A percentile compares a stretch with the other conserved stretches of the same genome.
phyloP scores from a whole-genome alignment of 2,797 vertebrate genomes.

The Poecilia gillii region DNA sequence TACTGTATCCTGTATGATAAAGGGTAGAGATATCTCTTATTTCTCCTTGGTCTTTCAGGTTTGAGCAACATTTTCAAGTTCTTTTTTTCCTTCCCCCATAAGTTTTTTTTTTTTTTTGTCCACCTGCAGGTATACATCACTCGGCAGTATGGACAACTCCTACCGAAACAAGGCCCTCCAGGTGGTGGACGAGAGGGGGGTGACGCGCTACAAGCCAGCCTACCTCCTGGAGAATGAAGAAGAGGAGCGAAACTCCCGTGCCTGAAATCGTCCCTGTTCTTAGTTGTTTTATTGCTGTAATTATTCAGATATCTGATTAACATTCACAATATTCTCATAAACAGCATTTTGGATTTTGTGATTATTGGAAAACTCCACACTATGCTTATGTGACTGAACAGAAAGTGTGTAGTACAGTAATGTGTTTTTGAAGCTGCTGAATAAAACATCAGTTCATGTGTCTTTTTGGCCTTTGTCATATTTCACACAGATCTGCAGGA shows the following conservation, averaged over 20 bases:
- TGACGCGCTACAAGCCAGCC: conserved; percentile 85
- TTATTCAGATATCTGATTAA: conserved; percentile 9
- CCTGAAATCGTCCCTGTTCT: conserved; percentile 51
- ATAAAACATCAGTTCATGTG: conserved; percentile 65
- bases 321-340: background rate
- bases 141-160: conserved; percentile 92
- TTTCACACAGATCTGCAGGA: conserved; percentile 11
- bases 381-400: conserved; percentile 7
- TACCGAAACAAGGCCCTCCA: conserved; percentile 84
- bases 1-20: conserved; percentile 98
- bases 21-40: conserved; percentile 82
- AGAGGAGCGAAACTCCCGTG: conserved; percentile 88
- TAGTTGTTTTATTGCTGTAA: conserved; percentile 17
- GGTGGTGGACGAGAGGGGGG: conserved; percentile 78
- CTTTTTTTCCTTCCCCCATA: background rate
- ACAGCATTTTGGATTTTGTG: conserved; percentile 13
- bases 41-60: background rate
- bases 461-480: conserved; percentile 36
- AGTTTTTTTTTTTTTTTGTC: background rate
- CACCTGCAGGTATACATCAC: conserved; percentile 88
- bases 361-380: background rate
- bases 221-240: conserved; percentile 91
- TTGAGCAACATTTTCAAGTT: background rate
- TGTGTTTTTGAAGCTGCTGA: conserved; percentile 48
- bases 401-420: conserved; percentile 3